phyloP scores from a whole-genome alignment of 2,888 invertebrate species.

The Pycnomerus fuliginosus region DNA sequence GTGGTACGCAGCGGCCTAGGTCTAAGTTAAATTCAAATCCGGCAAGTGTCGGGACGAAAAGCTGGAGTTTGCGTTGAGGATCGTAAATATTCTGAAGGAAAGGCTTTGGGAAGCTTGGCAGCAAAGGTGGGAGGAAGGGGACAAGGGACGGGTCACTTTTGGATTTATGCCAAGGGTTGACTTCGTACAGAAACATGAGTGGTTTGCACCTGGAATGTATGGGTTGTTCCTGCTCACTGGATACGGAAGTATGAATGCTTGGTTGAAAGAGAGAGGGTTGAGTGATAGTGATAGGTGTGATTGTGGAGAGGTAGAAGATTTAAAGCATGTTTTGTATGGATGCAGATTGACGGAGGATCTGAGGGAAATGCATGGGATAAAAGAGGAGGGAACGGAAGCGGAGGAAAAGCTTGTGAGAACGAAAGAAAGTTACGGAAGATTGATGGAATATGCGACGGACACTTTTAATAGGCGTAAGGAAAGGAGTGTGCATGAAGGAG shows the following conservation, averaged over 20 bases:
- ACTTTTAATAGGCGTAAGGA: background rate
- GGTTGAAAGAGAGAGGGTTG: background rate
- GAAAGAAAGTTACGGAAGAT: background rate
- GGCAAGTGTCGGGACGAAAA: no score
- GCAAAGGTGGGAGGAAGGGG: background rate
- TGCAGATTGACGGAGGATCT: background rate
- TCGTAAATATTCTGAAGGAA: background rate
- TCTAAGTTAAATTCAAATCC: no score
- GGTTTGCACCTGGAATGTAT: background rate
- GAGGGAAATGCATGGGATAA: background rate
- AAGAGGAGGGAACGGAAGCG: background rate
- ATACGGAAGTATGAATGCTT: background rate
- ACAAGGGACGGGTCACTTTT: background rate
- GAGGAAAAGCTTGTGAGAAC: background rate
- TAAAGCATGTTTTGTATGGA: background rate
- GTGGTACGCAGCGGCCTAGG: no score
- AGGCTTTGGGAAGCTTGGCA: background rate
- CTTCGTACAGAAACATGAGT: background rate
- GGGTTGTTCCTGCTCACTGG: background rate
- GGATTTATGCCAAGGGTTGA: background rate
- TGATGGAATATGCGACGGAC: background rate
- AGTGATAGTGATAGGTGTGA: background rate
- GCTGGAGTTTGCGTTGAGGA: background rate
- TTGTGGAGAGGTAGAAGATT: background rate
- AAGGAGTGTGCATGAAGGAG: no score